phyloP scores from a whole-genome alignment of 2,888 invertebrate genomes.

The Rhodophaea formosa region DNA sequence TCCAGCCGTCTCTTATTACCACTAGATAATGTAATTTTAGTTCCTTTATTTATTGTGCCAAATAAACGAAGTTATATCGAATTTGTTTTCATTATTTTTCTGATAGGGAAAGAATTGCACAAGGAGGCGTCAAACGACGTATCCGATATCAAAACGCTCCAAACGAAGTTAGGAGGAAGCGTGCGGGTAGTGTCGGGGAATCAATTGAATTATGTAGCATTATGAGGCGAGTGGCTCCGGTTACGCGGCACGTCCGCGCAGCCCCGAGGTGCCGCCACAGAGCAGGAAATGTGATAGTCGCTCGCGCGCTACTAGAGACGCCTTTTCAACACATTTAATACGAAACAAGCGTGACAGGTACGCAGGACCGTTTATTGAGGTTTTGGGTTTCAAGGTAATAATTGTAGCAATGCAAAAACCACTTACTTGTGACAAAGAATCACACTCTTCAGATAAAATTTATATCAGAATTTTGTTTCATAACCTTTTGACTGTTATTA shows the following conservation, averaged over 20 bases:
- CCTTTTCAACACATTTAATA: too few species aligned
- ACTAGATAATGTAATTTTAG: constrained; percentile 30
- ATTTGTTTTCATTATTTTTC: constrained; percentile 49
- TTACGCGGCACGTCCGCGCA: constrained; percentile 70
- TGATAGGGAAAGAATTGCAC: constrained; percentile 58
- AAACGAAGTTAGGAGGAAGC: constrained; percentile 77
- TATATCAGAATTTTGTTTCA: too few species aligned
- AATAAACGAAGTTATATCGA: constrained; percentile 25
- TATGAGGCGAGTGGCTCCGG: constrained; percentile 72
- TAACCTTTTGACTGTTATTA: too few species aligned
- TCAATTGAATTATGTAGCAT: constrained; percentile 80
- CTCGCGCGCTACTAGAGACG: too few species aligned
- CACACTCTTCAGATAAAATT: too few species aligned
- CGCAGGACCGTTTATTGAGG: too few species aligned
- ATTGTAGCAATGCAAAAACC: too few species aligned
- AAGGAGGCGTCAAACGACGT: constrained; percentile 72
- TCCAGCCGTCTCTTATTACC: constrained; percentile 45
- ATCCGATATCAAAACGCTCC: constrained; percentile 79
- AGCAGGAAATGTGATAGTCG: too few species aligned
- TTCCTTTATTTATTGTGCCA: constrained; percentile 32
- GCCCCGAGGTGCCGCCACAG: constrained; percentile 39
- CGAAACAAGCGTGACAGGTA: too few species aligned
- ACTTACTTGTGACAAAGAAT: too few species aligned
- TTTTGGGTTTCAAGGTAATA: too few species aligned
- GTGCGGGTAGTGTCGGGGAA: constrained; percentile 79